Evolutionary conservation across 2,797 vertebrate species (phyloP), one percentile per base, ranked within the genome.

Genomic region (Danio aesculapii): DNA sequence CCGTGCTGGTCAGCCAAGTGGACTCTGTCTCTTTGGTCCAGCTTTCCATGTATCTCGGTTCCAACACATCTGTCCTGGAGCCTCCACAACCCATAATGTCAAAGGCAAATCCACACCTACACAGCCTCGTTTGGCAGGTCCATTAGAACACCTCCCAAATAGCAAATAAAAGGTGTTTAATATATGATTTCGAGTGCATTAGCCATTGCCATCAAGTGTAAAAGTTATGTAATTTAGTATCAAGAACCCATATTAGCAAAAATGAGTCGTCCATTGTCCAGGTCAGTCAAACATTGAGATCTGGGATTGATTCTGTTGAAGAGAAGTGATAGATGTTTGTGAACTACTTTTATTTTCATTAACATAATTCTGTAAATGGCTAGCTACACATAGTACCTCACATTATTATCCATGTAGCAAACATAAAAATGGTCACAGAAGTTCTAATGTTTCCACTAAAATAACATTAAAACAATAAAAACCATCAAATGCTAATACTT

Each of bases 1-100:
- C 95, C 0, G 95, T 95, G 91, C 92, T 92, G 13, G 93, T 92
- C 86, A 95, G 89, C 94, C 94, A 95, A 0, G 94, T 95, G 0
- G 94, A 95, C 88, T 95, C 94, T 0, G 94, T 95, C 84, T 95
- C 94, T 83, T 95, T 95, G 72, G 94, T 95, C 94, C 94, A 95
- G 87, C 93, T 95, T 87, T 95, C 94, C 88, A 93, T 75, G 87
- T 95, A 94, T 8, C 93, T 91, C 50, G 94, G 94, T 88, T 95
- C 94, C 87, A 95, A 88, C 53, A 90, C 94, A 1, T 95, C 94
- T 0, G 93, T 94, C 89, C 94, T 91, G 89, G 94, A 95, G n/a
- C 94, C 93, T 52, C 94, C 94, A 21, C 94, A 95, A 85, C 94
- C 94, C 94, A 95, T 95, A 13, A 80, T 80, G 63, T 17, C 59